Evolutionary conservation across 2,888 invertebrate genomes (phyloP).

Genomic region (Cantharis rufa): DNA sequence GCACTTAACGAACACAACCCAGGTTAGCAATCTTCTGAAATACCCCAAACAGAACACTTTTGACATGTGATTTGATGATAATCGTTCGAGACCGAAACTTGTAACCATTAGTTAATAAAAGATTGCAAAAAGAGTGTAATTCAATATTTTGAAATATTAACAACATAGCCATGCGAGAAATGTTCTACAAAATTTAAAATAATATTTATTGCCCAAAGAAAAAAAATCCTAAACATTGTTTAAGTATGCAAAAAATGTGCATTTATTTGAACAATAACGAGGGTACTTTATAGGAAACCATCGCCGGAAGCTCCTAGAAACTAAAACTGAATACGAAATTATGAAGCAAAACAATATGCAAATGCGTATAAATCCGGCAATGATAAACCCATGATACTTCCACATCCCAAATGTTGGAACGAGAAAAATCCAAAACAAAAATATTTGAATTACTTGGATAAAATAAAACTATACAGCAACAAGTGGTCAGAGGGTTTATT

Average conservation of each 20-base stretch:
- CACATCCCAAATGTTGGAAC: not conserved
- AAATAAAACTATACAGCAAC: not conserved
- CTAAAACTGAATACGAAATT: not conserved
- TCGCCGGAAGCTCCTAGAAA: not conserved
- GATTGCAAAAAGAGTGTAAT: too few species aligned
- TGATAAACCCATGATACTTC: not conserved
- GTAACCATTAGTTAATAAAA: too few species aligned
- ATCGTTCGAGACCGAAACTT: too few species aligned
- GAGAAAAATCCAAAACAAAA: not conserved
- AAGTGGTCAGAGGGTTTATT: not conserved
- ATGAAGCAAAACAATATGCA: not conserved
- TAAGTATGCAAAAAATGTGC: not conserved
- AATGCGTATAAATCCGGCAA: not conserved
- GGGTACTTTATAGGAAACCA: not conserved
- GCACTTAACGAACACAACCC: too few species aligned
- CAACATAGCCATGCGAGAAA: too few species aligned
- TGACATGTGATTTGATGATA: too few species aligned
- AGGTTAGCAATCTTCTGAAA: too few species aligned
- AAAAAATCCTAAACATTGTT: not conserved
- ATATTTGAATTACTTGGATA: not conserved
- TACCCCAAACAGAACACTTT: too few species aligned
- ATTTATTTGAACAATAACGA: not conserved
- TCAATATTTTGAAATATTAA: too few species aligned
- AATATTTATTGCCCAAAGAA: not conserved
- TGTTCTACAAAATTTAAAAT: too few species aligned